Evolutionary conservation across 2,113 vertebrate genomes (phyloP).

Genomic region (Cottus gobio): DNA sequence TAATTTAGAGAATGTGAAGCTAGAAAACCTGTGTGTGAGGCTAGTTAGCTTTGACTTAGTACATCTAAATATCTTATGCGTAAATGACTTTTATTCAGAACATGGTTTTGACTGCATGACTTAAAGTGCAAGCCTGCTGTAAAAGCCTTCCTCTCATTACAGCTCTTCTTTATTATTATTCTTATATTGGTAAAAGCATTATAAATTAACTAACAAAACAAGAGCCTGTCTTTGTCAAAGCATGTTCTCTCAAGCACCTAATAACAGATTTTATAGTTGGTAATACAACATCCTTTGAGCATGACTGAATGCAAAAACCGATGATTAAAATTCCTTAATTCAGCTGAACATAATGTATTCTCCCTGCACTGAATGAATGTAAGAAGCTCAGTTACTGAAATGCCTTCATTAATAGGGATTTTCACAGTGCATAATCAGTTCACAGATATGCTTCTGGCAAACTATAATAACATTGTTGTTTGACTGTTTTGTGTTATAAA

Average conservation of each 20-base stretch:
- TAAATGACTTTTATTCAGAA: not conserved
- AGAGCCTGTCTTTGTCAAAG: slow-evolving; percentile 18
- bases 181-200: slow-evolving; percentile 39
- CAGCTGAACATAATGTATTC: slow-evolving; percentile 58
- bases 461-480: slow-evolving; percentile 58
- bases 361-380: slow-evolving; percentile 51
- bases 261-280: slow-evolving; percentile 56
- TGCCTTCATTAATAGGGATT: slow-evolving; percentile 64
- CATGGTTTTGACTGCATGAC: not conserved
- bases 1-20: not conserved
- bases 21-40: not conserved
- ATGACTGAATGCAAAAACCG: slow-evolving; percentile 62
- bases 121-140: not conserved
- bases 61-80: not conserved
- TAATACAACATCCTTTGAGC: slow-evolving; percentile 55
- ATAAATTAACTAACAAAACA: slow-evolving; percentile 35
- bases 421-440: slow-evolving; percentile 66
- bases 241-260: slow-evolving; percentile 39
- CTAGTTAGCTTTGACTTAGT: not conserved
- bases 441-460: slow-evolving; percentile 52
- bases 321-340: slow-evolving; percentile 66
- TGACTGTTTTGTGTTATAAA: slow-evolving; percentile 50
- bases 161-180: slow-evolving; percentile 11
- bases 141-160: not conserved
- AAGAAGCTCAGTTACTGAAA: slow-evolving; percentile 62